A percentile compares a stretch with the other conserved stretches of the same genome.
phyloP scores from a whole-genome alignment of 2,113 vertebrate genomes.

The Theristicus caerulescens region DNA sequence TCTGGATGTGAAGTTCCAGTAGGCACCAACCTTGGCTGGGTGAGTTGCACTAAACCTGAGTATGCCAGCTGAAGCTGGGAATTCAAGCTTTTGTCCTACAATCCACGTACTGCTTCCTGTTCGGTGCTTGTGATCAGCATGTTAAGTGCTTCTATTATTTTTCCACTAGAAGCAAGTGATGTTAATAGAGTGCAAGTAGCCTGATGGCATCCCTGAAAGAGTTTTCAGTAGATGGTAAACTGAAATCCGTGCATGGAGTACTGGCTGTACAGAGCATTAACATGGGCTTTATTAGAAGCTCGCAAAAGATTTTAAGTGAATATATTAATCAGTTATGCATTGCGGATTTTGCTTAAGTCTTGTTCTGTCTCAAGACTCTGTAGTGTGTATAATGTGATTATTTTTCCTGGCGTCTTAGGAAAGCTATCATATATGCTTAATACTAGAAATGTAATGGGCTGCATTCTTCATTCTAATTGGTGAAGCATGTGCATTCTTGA shows the following conservation, averaged over 20 bases:
- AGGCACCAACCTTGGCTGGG: background rate
- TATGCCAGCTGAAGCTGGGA: background rate
- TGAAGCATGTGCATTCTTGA: background rate
- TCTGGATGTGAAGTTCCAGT: background rate
- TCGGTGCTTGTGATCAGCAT: background rate
- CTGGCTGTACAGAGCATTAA: background rate
- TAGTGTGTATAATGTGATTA: background rate
- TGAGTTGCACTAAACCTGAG: background rate
- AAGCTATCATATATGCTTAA: background rate
- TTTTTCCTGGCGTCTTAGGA: background rate
- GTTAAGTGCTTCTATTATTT: background rate
- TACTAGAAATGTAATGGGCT: background rate
- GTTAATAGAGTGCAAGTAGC: background rate
- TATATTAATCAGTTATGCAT: background rate
- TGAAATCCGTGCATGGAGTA: background rate
- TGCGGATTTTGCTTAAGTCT: background rate
- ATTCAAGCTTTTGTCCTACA: background rate
- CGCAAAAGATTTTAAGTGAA: background rate
- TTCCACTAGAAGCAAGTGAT: background rate
- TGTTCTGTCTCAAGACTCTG: background rate
- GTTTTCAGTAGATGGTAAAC: too few relatives aligned
- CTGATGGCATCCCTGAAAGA: background rate
- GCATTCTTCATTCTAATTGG: constrained; percentile 36
- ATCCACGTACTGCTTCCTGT: background rate
- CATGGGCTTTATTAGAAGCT: background rate